phyloP scores from a whole-genome alignment of 1,140 invertebrate species.

The Lucilia cuprina region DNA sequence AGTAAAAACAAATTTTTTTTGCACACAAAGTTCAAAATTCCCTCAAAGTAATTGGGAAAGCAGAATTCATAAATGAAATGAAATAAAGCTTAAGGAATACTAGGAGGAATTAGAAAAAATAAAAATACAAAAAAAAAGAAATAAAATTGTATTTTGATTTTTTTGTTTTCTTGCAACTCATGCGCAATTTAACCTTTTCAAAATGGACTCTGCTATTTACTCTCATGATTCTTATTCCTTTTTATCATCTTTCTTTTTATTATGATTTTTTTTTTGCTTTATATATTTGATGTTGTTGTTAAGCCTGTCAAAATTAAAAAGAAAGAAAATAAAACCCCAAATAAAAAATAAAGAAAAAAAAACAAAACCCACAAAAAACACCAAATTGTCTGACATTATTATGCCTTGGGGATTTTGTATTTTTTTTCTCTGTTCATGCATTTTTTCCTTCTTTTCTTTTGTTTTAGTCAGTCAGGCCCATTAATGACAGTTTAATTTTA shows the following conservation, averaged over 20 bases:
- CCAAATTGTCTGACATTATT: slow-evolving; percentile 8
- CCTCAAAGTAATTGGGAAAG: neutral
- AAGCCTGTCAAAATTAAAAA: neutral
- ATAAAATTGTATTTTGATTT: neutral
- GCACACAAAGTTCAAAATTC: neutral
- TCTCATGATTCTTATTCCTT: neutral
- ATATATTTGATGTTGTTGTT: neutral
- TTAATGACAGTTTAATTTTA: slow-evolving; percentile 12
- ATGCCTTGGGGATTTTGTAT: neutral
- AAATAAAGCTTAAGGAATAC: neutral
- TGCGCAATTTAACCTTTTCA: neutral
- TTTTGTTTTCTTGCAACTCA: neutral
- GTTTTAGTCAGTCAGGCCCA: neutral
- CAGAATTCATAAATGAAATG: neutral
- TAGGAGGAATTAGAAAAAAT: neutral
- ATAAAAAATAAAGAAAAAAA: neutral
- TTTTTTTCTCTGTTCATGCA: neutral
- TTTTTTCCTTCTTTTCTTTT: neutral
- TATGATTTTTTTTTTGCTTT: neutral
- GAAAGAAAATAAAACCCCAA: neutral
- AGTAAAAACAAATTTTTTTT: neutral
- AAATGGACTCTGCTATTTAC: neutral
- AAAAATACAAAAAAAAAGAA: neutral
- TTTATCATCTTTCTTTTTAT: neutral
- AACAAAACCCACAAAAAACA: neutral